These are phyloP conservation scores for Nasonia longicornis DNA, from an alignment of 1,140 invertebrate genomes.

Conservation along the genomic window DNA sequence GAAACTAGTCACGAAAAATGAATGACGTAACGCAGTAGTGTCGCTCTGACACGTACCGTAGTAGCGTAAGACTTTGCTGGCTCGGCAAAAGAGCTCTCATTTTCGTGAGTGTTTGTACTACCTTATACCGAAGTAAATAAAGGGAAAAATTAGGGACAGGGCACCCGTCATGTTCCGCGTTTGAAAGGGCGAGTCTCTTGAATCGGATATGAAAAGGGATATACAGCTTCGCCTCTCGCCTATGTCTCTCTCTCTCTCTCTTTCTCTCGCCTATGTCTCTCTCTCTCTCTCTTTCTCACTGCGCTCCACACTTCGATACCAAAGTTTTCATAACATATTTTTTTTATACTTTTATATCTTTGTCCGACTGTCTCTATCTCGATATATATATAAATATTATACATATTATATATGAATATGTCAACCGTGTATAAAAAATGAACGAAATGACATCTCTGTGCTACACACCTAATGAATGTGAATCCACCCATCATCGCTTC, in stretches of 20 bases:
- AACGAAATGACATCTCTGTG: slow-evolving; percentile 58
- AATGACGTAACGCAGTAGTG: not conserved
- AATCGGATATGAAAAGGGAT: slow-evolving; percentile 58
- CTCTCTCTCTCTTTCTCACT: slow-evolving; percentile 57
- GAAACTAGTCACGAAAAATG: not conserved
- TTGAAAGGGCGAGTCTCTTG: slow-evolving; percentile 58
- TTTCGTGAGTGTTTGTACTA: not conserved
- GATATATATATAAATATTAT: slow-evolving; percentile 43
- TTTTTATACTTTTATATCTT: slow-evolving; percentile 28
- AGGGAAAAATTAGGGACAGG: not conserved
- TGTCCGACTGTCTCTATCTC: slow-evolving; percentile 38
- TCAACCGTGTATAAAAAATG: slow-evolving; percentile 60
- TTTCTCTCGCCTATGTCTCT: slow-evolving; percentile 51
- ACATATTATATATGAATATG: slow-evolving; percentile 52
- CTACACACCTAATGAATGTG: slow-evolving; percentile 69
- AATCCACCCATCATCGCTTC: slow-evolving; percentile 67
- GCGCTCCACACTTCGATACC: slow-evolving; percentile 65
- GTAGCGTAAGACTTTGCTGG: not conserved
- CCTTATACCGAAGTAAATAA: not conserved
- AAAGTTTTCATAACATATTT: slow-evolving; percentile 48
- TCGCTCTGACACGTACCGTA: not conserved
- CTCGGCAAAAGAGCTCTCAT: slow-evolving; percentile 1
- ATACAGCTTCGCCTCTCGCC: slow-evolving; percentile 67
- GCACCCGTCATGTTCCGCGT: not conserved
- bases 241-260: slow-evolving; percentile 55